Conservation (phyloP, 2,888 invertebrate genomes). For the Venusia cambrica region DNA sequence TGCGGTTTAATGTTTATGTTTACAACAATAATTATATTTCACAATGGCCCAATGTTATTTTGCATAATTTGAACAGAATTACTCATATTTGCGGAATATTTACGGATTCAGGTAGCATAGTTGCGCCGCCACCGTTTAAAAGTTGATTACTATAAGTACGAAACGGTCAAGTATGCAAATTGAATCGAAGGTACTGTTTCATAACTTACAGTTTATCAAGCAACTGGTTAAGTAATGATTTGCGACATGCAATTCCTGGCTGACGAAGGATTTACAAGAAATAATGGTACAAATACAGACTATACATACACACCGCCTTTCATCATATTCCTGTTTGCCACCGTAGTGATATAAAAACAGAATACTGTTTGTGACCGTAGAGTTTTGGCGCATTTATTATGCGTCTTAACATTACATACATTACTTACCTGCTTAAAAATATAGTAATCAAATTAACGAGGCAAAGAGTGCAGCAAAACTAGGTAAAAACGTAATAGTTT, state of each 20-base stretch:
- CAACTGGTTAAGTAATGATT: conserved; percentile 35
- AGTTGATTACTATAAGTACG: conserved; percentile 39
- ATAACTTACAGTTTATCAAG: conserved; percentile 37
- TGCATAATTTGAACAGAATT: conserved; percentile 47
- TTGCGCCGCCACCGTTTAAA: conserved; percentile 34
- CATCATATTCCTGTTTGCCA: no score
- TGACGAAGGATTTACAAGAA: no score
- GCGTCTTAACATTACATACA: no score
- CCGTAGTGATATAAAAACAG: no score
- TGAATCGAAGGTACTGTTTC: conserved; percentile 42
- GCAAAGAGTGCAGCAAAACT: conserved; percentile 1
- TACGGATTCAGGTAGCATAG: conserved; percentile 30
- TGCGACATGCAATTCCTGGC: conserved; percentile 16
- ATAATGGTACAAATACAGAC: no score
- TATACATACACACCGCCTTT: no score
- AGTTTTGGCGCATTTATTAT: conserved; percentile 1
- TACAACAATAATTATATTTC: conserved; percentile 42
- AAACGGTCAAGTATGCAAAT: conserved; percentile 46
- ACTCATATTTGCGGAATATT: conserved; percentile 37
- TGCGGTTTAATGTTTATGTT: no score
- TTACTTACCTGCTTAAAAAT: not conserved
- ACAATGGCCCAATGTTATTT: conserved; percentile 46
- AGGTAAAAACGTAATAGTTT: conserved; percentile 4
- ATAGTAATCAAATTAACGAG: not conserved
- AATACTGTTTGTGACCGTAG: conserved; percentile 4